phyloP scores from a whole-genome alignment of 2,888 invertebrate species.

The Campoplex nolae region DNA sequence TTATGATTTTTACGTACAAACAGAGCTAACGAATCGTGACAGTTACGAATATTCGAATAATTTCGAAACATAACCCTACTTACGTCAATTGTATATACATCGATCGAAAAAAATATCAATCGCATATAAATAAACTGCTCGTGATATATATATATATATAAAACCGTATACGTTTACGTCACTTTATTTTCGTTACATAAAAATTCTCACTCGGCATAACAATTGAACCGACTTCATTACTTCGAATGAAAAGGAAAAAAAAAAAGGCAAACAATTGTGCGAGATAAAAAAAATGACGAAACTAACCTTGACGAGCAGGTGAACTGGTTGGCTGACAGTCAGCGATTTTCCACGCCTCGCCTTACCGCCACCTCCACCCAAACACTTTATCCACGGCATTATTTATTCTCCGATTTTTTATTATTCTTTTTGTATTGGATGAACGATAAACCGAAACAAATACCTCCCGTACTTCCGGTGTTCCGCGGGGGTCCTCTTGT shows the following conservation, averaged over 20 bases:
- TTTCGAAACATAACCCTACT: constrained; percentile 1
- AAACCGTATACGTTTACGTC: background rate
- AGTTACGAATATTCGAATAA: background rate
- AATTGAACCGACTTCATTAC: background rate
- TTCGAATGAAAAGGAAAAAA: background rate
- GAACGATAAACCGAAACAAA: background rate
- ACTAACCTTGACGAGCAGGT: constrained; percentile 83
- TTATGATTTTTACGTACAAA: background rate
- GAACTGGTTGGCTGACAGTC: constrained; percentile 84
- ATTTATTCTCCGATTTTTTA: constrained; percentile 76
- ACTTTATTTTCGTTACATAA: background rate
- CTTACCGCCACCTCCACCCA: constrained; percentile 82
- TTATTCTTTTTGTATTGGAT: constrained; percentile 63
- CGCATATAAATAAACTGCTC: background rate
- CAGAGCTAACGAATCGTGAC: background rate
- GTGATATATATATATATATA: background rate
- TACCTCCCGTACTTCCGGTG: constrained; percentile 28
- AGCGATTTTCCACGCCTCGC: constrained; percentile 82
- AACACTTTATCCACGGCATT: constrained; percentile 84
- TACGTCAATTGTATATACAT: background rate
- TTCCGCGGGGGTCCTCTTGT: constrained; percentile 30
- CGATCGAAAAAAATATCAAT: background rate
- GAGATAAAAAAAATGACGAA: constrained; percentile 25
- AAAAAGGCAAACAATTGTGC: constrained; percentile 24
- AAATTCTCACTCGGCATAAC: constrained; percentile 1